Percentiles rank a stretch among this genome's conserved stretches.
phyloP scores from a whole-genome alignment of 2,113 vertebrate genomes.

The Brachyistius frenatus region DNA sequence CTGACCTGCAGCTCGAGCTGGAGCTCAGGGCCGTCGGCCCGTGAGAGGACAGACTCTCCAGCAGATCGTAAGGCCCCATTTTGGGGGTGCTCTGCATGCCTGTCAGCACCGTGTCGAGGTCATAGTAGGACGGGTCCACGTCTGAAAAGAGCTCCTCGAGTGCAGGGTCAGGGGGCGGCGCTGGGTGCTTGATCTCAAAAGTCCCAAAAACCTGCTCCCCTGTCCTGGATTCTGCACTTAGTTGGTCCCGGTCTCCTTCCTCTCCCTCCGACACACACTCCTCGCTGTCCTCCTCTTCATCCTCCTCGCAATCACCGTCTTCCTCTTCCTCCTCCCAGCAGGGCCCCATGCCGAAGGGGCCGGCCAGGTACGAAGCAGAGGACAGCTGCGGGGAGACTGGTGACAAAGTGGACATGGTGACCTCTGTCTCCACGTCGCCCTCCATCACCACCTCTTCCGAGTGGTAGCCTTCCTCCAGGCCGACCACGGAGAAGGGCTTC shows the following conservation, averaged over 20 bases:
- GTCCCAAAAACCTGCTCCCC: constrained; percentile 96
- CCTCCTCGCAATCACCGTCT: constrained; percentile 85
- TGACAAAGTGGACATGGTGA: constrained; percentile 77
- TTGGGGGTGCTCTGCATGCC: constrained; percentile 91
- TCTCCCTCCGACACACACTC: constrained; percentile 87
- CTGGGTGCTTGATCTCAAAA: constrained; percentile 90
- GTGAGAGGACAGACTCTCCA: constrained; percentile 90
- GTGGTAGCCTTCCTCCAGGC: constrained; percentile 82
- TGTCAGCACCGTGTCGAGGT: constrained; percentile 94
- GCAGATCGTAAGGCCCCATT: constrained; percentile 90
- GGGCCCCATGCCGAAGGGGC: constrained; percentile 81
- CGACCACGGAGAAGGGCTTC: constrained; percentile 79
- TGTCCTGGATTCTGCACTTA: constrained; percentile 83
- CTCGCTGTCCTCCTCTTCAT: constrained; percentile 86
- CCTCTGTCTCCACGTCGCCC: constrained; percentile 84
- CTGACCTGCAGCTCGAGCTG: constrained; percentile 90
- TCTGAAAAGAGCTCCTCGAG: constrained; percentile 95
- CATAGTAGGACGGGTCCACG: constrained; percentile 93
- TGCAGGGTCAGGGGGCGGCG: constrained; percentile 83
- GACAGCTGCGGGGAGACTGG: constrained; percentile 75
- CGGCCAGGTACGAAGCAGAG: constrained; percentile 76
- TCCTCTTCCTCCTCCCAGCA: constrained; percentile 89
- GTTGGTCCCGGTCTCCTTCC: constrained; percentile 71
- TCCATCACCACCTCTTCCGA: constrained; percentile 85
- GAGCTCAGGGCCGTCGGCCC: constrained; percentile 83